Evolutionary conservation across 2,113 vertebrate genomes (phyloP).

Genomic region (Scomber japonicus): DNA sequence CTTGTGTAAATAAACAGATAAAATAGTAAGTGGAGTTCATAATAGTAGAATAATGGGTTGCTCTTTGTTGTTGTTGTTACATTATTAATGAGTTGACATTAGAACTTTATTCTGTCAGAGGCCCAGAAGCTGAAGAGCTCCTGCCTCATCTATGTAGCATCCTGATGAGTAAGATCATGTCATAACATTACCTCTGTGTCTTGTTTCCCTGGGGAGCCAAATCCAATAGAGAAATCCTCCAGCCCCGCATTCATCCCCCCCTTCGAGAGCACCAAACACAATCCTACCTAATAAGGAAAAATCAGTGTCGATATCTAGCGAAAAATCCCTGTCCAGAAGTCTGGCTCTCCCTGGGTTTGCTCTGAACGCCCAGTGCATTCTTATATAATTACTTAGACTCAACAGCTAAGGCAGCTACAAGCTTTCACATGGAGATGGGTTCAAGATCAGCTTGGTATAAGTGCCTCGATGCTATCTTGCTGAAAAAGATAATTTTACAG

Average conservation of each 20-base stretch:
- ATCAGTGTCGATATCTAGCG: constrained; percentile 58
- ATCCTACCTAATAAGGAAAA: constrained; percentile 85
- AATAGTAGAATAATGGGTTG: not conserved
- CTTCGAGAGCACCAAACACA: constrained; percentile 57
- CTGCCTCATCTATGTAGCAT: not conserved
- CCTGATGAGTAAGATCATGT: constrained; percentile 56
- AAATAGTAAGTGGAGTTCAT: not conserved
- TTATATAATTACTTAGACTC: constrained; percentile 68
- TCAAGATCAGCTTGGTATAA: constrained; percentile 6
- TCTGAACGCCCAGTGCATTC: constrained; percentile 63
- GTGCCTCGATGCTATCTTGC: constrained; percentile 23
- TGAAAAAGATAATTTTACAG: constrained; percentile 23
- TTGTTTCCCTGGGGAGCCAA: constrained; percentile 43
- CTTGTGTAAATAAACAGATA: not conserved
- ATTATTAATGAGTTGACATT: not conserved
- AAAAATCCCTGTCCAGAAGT: constrained; percentile 67
- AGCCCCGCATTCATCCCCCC: constrained; percentile 29
- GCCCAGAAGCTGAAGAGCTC: constrained; percentile 2
- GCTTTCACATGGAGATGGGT: constrained; percentile 16
- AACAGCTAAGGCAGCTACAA: constrained; percentile 33
- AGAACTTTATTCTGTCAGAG: not conserved
- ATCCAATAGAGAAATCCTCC: constrained; percentile 46
- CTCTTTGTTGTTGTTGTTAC: not conserved
- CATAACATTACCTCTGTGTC: constrained; percentile 55
- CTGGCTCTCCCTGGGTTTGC: constrained; percentile 53